Conservation (phyloP, 2,888 invertebrate genomes). For the Aphodius sticticus region DNA sequence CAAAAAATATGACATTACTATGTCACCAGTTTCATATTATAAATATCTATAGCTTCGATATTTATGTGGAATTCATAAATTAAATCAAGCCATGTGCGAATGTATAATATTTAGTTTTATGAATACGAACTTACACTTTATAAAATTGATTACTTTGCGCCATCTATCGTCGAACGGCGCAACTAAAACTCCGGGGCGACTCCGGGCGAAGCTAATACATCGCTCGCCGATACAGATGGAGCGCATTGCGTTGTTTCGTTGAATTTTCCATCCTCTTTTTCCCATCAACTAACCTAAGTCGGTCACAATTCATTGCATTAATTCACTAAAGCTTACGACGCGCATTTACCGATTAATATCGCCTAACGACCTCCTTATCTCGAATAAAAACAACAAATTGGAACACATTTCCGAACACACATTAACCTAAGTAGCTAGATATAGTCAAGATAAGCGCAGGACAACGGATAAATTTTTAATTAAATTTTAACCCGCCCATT, state of each 20-base stretch:
- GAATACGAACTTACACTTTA: background rate
- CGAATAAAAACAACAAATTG: constrained; percentile 4
- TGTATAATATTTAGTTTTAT: background rate
- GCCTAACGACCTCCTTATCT: background rate
- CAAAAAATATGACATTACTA: too few relatives aligned
- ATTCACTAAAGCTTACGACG: background rate
- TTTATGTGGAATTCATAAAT: too few relatives aligned
- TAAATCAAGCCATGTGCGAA: background rate
- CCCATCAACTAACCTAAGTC: background rate
- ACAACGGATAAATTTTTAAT: constrained; percentile 34
- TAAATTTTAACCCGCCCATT: constrained; percentile 28
- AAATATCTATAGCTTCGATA: too few relatives aligned
- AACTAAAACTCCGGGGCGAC: background rate
- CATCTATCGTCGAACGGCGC: background rate
- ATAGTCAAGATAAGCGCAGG: background rate
- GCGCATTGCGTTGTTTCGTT: background rate
- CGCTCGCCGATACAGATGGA: background rate
- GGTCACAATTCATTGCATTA: background rate
- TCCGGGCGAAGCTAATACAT: background rate
- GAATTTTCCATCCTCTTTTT: background rate
- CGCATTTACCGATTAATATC: background rate
- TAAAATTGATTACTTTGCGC: background rate
- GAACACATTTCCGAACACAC: constrained; percentile 9
- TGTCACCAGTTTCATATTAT: too few relatives aligned
- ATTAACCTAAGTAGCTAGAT: constrained; percentile 19